A percentile compares a stretch with the other conserved stretches of the same genome.
Conservation (phyloP, 2,888 invertebrate genomes). For the Ectobius pallidus region DNA sequence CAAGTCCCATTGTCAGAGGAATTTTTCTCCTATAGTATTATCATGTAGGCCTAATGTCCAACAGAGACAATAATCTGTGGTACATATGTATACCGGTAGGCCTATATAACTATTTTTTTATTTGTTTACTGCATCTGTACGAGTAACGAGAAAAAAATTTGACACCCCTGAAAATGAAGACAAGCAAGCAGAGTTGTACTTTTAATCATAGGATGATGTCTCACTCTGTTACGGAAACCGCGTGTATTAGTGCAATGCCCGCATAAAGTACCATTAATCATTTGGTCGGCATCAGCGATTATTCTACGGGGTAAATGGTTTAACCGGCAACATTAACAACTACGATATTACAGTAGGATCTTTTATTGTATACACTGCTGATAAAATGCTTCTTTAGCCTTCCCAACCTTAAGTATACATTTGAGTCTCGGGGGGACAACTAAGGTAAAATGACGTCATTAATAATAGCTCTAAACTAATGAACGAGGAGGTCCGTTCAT, state of each 20-base stretch:
- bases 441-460: slow-evolving; percentile 67
- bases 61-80: too few relatives aligned
- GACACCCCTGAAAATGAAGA: slow-evolving; percentile 3
- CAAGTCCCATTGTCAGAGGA: too few relatives aligned
- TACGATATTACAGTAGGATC: slow-evolving; percentile 15
- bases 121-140: too few relatives aligned
- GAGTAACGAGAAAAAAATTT: background rate
- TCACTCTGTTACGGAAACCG: slow-evolving; percentile 7
- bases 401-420: slow-evolving; percentile 20
- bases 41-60: too few relatives aligned
- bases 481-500: slow-evolving; percentile 45
- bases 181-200: background rate
- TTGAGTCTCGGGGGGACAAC: slow-evolving; percentile 52
- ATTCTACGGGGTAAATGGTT: slow-evolving; percentile 17
- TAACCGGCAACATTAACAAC: slow-evolving; percentile 25
- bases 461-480: slow-evolving; percentile 68
- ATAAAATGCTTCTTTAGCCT: slow-evolving; percentile 25
- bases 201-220: too few relatives aligned
- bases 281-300: background rate
- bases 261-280: slow-evolving; percentile 22
- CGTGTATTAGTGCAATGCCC: slow-evolving; percentile 18
- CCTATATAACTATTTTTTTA: too few relatives aligned
- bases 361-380: slow-evolving; percentile 15
- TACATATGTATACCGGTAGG: too few relatives aligned
- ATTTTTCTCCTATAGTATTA: too few relatives aligned